Evolutionary conservation across 2,797 vertebrate species (phyloP).

Genomic region (Scolopax rusticola): DNA sequence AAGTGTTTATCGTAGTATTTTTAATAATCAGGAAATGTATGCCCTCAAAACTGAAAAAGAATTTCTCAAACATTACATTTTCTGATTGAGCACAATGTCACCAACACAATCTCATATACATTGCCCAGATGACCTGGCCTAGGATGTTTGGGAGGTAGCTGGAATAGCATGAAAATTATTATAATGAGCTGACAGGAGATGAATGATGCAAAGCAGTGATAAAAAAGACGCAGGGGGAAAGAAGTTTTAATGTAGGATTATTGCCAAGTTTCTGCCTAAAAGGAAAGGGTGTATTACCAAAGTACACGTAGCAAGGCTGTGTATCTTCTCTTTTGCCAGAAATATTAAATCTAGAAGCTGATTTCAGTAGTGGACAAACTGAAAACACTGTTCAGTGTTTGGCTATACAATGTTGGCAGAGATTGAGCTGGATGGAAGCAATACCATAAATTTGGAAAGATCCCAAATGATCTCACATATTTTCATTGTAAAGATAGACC

Average conservation of each 20-base stretch:
- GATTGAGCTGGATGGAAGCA: slow-evolving; percentile 10
- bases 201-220: slow-evolving; percentile 21
- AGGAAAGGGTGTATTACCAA: background rate
- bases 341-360: slow-evolving; percentile 43
- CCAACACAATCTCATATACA: background rate
- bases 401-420: background rate
- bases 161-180: background rate
- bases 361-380: slow-evolving; percentile 1
- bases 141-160: background rate
- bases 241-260: background rate
- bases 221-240: background rate
- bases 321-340: slow-evolving; percentile 41
- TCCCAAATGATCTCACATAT: background rate
- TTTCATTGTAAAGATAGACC: slow-evolving; percentile 41
- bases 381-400: background rate
- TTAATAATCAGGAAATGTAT: slow-evolving; percentile 33
- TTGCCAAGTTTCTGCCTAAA: background rate
- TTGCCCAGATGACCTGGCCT: background rate
- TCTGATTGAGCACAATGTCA: slow-evolving; percentile 16
- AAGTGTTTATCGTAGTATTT: slow-evolving; percentile 51
- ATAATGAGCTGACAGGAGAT: background rate
- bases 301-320: background rate
- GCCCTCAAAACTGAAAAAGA: background rate
- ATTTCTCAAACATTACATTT: slow-evolving; percentile 5
- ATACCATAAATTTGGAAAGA: slow-evolving; percentile 3